phyloP scores from a whole-genome alignment of 2,113 vertebrate species.

The Pygathrix nemaeus region DNA sequence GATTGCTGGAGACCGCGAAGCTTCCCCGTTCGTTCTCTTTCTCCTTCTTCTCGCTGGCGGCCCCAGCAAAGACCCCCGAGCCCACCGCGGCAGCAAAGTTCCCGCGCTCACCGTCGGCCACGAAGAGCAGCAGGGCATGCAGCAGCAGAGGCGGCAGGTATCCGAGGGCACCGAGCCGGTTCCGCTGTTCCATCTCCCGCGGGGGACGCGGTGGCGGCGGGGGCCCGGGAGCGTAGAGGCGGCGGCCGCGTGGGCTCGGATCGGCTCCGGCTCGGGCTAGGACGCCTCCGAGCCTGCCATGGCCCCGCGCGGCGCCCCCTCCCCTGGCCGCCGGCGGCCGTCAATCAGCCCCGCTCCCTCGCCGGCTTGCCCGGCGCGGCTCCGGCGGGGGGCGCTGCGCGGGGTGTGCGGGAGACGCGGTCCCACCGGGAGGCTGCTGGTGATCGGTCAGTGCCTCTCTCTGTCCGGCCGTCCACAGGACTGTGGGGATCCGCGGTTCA shows the following conservation, averaged over 20 bases:
- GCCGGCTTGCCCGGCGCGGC: constrained; percentile 59
- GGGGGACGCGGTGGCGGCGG: constrained; percentile 79
- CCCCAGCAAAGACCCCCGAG: neutral
- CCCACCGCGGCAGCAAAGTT: constrained; percentile 70
- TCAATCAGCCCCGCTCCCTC: constrained; percentile 76
- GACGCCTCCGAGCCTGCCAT: constrained; percentile 71
- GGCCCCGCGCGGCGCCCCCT: constrained; percentile 60
- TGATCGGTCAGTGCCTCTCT: neutral
- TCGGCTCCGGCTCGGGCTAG: constrained; percentile 61
- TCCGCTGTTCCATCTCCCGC: constrained; percentile 92
- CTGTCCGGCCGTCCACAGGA: neutral
- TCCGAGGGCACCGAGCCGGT: constrained; percentile 87
- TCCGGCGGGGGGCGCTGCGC: constrained; percentile 65
- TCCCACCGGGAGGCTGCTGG: constrained; percentile 29
- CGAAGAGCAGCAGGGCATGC: constrained; percentile 86
- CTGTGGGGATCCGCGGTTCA: constrained; percentile 62
- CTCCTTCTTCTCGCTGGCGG: neutral
- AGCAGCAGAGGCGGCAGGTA: constrained; percentile 90
- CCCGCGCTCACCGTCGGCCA: constrained; percentile 90
- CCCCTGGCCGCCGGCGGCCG: constrained; percentile 73
- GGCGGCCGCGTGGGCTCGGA: constrained; percentile 68
- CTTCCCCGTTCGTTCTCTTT: neutral
- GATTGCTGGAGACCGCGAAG: neutral
- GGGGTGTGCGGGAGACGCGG: neutral
- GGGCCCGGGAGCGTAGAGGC: constrained; percentile 72